A percentile compares a stretch with the other conserved stretches of the same genome.
Conservation (phyloP, 2,113 vertebrate species). For the Penelope pileata region DNA sequence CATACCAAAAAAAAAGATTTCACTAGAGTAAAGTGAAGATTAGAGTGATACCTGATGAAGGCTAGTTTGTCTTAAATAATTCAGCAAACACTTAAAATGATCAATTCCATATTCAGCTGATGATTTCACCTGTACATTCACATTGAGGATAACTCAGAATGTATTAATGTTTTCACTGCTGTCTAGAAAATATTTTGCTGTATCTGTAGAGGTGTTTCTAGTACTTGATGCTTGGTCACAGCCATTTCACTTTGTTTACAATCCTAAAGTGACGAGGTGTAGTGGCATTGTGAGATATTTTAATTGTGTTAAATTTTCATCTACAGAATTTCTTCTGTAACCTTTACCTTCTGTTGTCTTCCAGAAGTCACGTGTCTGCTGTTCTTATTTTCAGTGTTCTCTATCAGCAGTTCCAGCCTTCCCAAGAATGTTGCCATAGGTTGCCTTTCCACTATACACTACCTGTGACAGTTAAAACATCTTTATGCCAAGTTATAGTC, state of each 20-base stretch:
- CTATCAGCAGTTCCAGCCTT: not conserved
- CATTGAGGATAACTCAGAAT: not conserved
- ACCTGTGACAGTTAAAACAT: not conserved
- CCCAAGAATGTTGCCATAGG: not conserved
- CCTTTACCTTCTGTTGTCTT: not conserved
- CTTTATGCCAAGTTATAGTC: not conserved
- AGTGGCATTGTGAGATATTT: not conserved
- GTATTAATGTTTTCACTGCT: not conserved
- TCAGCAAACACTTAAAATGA: slow-evolving; percentile 52
- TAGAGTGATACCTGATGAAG: slow-evolving; percentile 44
- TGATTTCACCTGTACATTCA: slow-evolving; percentile 28
- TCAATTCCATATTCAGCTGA: slow-evolving; percentile 48
- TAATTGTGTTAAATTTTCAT: not conserved
- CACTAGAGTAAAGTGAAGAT: slow-evolving; percentile 61
- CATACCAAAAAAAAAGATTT: slow-evolving; percentile 17
- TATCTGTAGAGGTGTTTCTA: not conserved
- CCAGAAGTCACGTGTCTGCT: not conserved
- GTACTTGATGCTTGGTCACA: not conserved
- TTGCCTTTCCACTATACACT: not conserved
- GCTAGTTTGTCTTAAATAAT: slow-evolving; percentile 59
- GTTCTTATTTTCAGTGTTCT: not conserved
- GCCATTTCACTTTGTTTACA: not conserved
- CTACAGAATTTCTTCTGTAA: not conserved
- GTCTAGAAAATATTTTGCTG: not conserved
- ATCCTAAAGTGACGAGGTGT: not conserved